Percentiles rank a stretch among this genome's conserved stretches.
phyloP scores from a whole-genome alignment of 2,888 invertebrate species.

The Plusia festucae region DNA sequence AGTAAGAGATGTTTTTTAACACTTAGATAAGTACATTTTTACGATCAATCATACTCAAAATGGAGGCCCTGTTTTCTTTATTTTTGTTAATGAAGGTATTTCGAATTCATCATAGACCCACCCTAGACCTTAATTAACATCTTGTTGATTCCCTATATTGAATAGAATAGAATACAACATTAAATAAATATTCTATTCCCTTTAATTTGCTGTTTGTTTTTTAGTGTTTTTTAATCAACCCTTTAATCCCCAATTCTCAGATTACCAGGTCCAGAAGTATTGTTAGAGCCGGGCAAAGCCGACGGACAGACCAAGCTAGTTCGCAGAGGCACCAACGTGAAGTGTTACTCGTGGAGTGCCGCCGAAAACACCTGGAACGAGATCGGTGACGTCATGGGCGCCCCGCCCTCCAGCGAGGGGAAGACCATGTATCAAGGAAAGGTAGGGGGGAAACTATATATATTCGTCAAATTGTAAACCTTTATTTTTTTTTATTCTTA shows the following conservation, averaged over 20 bases:
- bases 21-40: too few species aligned
- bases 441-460: slow-evolving; percentile 74
- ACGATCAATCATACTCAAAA: too few species aligned
- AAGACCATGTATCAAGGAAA: slow-evolving; percentile 95
- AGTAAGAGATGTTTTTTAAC: slow-evolving; percentile 90
- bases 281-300: slow-evolving; percentile 93
- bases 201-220: too few species aligned
- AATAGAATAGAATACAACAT: too few species aligned
- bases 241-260: slow-evolving; percentile 76
- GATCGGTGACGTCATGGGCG: slow-evolving; percentile 97
- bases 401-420: slow-evolving; percentile 91
- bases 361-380: slow-evolving; percentile 93
- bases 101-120: too few species aligned
- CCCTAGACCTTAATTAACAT: too few species aligned
- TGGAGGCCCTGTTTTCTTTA: too few species aligned
- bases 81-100: too few species aligned
- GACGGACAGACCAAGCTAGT: slow-evolving; percentile 97
- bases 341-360: slow-evolving; percentile 94
- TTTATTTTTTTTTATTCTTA: too few species aligned
- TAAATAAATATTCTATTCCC: neutral
- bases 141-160: too few species aligned
- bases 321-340: slow-evolving; percentile 91
- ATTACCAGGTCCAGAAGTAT: slow-evolving; percentile 94
- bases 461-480: too few species aligned
- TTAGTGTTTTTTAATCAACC: neutral